Conservation (phyloP, 2,797 vertebrate genomes). For the Spinus olivaceus region DNA sequence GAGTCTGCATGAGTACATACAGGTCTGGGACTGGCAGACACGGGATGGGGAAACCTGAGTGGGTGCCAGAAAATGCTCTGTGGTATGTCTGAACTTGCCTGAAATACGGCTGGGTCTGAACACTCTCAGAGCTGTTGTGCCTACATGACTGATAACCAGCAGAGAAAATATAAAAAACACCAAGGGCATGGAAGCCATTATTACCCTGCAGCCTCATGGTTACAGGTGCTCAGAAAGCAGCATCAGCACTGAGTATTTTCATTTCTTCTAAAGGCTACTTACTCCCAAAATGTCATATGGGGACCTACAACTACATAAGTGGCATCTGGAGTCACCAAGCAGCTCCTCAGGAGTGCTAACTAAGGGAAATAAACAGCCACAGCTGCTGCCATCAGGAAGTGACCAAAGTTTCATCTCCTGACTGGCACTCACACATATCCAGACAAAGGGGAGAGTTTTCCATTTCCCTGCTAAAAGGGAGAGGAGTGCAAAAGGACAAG, state of each 20-base stretch:
- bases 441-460: neutral
- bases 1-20: neutral
- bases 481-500: neutral
- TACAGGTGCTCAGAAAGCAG: neutral
- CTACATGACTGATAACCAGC: neutral
- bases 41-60: neutral
- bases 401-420: neutral
- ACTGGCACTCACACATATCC: neutral
- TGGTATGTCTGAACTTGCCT: neutral
- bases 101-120: neutral
- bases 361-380: neutral
- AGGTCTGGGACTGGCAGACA: neutral
- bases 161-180: neutral
- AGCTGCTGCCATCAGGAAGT: neutral
- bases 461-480: neutral
- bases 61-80: neutral
- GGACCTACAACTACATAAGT: neutral
- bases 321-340: neutral
- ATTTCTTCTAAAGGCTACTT: neutral
- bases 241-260: neutral
- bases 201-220: neutral
- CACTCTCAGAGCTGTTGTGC: neutral
- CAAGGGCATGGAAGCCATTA: neutral
- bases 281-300: neutral
- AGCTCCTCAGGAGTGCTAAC: neutral